A percentile compares a stretch with the other conserved stretches of the same genome.
Conservation (phyloP, 2,888 invertebrate genomes). For the Pherbina coryleti region DNA sequence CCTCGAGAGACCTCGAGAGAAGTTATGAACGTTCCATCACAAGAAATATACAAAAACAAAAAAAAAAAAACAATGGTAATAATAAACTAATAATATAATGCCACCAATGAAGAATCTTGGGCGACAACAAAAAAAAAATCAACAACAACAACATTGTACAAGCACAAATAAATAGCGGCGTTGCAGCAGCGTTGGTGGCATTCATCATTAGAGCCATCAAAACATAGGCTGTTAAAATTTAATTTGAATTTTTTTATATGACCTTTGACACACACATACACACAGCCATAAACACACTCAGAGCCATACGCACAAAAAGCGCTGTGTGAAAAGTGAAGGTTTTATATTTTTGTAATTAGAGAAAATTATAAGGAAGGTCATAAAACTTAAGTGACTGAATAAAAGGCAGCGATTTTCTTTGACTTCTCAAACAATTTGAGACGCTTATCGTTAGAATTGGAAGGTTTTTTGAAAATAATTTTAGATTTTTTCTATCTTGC, state of each 20-base stretch:
- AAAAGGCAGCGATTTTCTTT: no score
- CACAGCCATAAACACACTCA: conserved; percentile 6
- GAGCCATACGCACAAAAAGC: not conserved
- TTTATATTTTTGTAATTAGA: no score
- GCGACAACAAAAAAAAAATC: conserved; percentile 38
- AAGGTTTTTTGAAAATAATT: no score
- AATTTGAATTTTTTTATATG: conserved; percentile 20
- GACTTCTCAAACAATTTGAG: no score
- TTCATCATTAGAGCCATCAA: conserved; percentile 35
- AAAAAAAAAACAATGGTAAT: conserved; percentile 15
- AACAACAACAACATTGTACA: conserved; percentile 20
- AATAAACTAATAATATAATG: conserved; percentile 33
- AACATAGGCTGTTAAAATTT: conserved; percentile 19
- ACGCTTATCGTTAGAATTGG: no score
- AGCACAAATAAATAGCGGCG: not conserved
- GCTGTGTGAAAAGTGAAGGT: not conserved
- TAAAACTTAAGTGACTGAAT: no score
- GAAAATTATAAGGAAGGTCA: no score
- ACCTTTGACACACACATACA: conserved; percentile 45
- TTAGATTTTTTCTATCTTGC: no score
- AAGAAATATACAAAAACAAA: not conserved
- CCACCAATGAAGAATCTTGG: conserved; percentile 42
- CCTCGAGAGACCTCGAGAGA: not conserved
- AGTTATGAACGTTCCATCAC: not conserved
- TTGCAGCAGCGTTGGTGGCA: conserved; percentile 29